Conservation (phyloP, 2,113 vertebrate species). For the Enhydra lutris region DNA sequence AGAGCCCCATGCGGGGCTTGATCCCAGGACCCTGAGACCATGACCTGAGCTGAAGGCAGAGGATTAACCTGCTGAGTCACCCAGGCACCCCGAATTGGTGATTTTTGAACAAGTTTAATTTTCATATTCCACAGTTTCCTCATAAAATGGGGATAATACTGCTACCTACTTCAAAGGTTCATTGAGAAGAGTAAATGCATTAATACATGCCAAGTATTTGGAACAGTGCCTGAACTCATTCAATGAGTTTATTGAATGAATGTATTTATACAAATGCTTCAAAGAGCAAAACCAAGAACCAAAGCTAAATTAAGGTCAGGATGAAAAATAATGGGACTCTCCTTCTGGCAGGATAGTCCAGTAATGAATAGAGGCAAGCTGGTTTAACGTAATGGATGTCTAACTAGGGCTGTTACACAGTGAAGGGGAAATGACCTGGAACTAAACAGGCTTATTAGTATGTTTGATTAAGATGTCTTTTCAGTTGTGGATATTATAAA, state of each 20-base stretch:
- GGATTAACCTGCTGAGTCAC: too few relatives aligned
- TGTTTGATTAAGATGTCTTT: not conserved
- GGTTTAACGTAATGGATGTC: not conserved
- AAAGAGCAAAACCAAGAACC: not conserved
- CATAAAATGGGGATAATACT: not conserved
- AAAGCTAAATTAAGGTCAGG: not conserved
- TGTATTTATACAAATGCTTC: not conserved
- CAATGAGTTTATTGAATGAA: not conserved
- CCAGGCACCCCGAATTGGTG: not conserved
- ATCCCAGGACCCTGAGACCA: too few relatives aligned
- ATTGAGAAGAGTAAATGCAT: not conserved
- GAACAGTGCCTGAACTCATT: not conserved
- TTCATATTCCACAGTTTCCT: not conserved
- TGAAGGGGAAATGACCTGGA: not conserved
- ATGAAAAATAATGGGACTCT: not conserved
- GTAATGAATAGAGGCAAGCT: not conserved
- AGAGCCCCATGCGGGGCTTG: too few relatives aligned
- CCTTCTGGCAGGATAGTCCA: not conserved
- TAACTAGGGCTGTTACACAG: not conserved
- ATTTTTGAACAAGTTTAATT: not conserved
- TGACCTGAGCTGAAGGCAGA: too few relatives aligned
- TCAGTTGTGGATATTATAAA: not conserved
- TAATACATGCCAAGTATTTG: not conserved
- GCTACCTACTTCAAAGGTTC: not conserved
- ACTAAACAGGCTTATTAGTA: not conserved